Evolutionary conservation across 2,888 invertebrate species (phyloP), one percentile per base, ranked within the genome.

Genomic region (Cheilosia impressa): DNA sequence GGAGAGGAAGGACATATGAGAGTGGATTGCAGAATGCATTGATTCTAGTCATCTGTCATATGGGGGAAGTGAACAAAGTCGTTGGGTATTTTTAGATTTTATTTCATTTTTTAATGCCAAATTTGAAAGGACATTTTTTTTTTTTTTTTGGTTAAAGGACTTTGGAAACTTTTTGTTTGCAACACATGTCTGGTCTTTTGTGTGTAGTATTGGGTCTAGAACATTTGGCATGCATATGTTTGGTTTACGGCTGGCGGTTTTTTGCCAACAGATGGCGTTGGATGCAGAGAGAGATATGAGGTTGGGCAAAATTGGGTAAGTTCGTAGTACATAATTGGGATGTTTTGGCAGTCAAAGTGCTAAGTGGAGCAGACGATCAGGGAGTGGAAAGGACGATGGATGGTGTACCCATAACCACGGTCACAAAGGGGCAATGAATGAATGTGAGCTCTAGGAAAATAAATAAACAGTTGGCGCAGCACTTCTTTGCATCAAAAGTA

Each of bases 21-120:
- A 69, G 69, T 63, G 83, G 55, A 60, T 69, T 73, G 79, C 71
- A 65, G 75, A 57, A 53, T 81, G 85, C 85, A 81, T 80, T 85
- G 77, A 62, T 69, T 62, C 45, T 45, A 13, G 60, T 85, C 81
- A 73, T 85, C 81, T 85, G 72, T 81, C 80, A 76, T 19, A 52
- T 22, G 47, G 43, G 71, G 62, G 55, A 72, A 60, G 77, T 66
- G 60, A 47, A 19, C 50, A 19, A 19, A 17, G 19, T 19, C 65
- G 60, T 50, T 45, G 62, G 68, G 60, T 13, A 22, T 31, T 47
- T 19, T 31, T 52, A 50, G n/a, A 10, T 53, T 7, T 58, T 65
- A 63, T 45, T 7, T 58, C 60, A 63, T 45, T 31, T 27, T 63
- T 53, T 27, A 13, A n/a, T 47, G 34, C 17, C 52, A 5, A 62